Evolutionary conservation across 2,113 vertebrate genomes (phyloP), one percentile per base, ranked within the genome.

Genomic region (Paramisgurnus dabryanus): DNA sequence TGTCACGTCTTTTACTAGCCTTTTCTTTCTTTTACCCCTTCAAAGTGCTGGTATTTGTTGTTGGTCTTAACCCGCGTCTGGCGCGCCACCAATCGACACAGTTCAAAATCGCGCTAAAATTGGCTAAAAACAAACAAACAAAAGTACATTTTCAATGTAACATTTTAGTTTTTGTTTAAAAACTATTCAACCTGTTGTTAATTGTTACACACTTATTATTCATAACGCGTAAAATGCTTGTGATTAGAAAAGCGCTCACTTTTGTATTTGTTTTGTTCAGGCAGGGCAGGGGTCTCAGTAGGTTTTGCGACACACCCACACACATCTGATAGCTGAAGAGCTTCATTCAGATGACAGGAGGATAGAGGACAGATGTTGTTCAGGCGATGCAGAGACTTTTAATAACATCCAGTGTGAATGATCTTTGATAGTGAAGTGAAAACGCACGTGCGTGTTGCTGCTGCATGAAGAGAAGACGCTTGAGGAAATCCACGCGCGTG

Each of bases 301-400:
- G 13, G 22, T n/a, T 2, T 50, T 40, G 6, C 10, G 34, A 41
- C 27, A n/a, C 41, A 43, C 7, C 7, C 18, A 45, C 66, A 12
- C 1, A 39, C 22, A 39, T 22, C 69, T 18, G 34, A 41, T 53
- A 22, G 9, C 45, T 13, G 22, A 53, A 22, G 22, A 71, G 50
- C 5, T 57, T 72, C 50, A 72, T 72, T 57, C 8, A 72, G 39
- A 12, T 57, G 1, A 22, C 22, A 22, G 22, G 22, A 22, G 22
- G n/a, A 17, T 50, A 57, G 69, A 8, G 57, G 50, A 15, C 68
- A 71, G 68, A 71, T 71, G 70, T 5, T 22, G 39, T 73, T 60
- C 18, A 43, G 41, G 7, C 43, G 18, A 43, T 7, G 55, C n/a
- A 7, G 18, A 13, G 43, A 7, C 9, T 7, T 4, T 50, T 71